phyloP scores from a whole-genome alignment of 2,113 vertebrate genomes.

The Gavia stellata region DNA sequence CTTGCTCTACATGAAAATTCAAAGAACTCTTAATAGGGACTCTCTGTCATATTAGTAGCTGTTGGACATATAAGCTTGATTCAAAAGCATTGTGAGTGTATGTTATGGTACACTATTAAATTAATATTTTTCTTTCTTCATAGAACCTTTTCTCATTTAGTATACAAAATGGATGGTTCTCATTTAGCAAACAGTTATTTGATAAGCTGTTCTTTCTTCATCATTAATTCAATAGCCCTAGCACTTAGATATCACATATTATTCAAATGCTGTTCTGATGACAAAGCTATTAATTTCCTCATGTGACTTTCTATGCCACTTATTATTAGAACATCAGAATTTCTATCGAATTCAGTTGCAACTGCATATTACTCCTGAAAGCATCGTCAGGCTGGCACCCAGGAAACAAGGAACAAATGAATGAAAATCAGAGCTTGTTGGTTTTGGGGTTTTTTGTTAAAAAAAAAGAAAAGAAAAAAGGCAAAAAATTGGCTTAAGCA shows the following conservation, averaged over 20 bases:
- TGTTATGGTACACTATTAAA: background rate
- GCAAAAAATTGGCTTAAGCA: rapidly evolving
- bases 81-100: background rate
- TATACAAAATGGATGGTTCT: background rate
- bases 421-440: background rate
- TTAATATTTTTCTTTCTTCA: background rate
- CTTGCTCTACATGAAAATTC: background rate
- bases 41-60: background rate
- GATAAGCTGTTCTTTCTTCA: background rate
- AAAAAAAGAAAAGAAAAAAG: background rate
- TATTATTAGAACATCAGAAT: background rate
- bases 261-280: background rate
- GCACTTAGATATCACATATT: background rate
- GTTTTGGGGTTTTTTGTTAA: rapidly evolving
- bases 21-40: background rate
- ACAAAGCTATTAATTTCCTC: background rate
- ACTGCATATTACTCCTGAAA: background rate
- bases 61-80: background rate
- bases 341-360: background rate
- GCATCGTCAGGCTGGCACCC: background rate
- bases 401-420: background rate
- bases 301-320: background rate
- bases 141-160: background rate
- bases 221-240: background rate
- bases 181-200: background rate